Evolutionary conservation across 2,888 invertebrate genomes (phyloP), one percentile per base, ranked within the genome.

Genomic region (Sesia apiformis): DNA sequence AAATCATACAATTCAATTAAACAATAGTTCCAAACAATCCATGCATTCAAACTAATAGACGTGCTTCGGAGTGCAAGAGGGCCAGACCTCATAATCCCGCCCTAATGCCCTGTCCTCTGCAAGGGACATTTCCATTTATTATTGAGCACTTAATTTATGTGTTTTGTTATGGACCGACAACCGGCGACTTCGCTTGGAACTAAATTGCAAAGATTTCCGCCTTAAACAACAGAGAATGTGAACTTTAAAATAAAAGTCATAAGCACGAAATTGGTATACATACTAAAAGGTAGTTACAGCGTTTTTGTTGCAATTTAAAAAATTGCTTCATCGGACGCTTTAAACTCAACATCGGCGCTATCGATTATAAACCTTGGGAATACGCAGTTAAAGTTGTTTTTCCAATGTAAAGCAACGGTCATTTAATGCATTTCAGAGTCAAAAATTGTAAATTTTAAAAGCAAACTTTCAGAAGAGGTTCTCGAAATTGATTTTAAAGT

Each of bases 111-210:
- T 84, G 88, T 86, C 87, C 87, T 85, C 89, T 90, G 90, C 85
- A 81, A 82, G 79, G 88, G 90, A 90, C 90, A 90, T 86, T 88
- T 87, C 89, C 90, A 90, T 90, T 90, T 90, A 90, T 90, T 90
- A 90, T 89, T 89, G 89, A 88, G 89, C 88, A 88, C 90, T 89
- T 90, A 90, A 90, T 90, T 90, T 90, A 90, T 90, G 89, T 89
- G 89, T 89, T 88, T 89, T 88, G 87, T 88, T 86, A 88, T 89
- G 88, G 89, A 85, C 89, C 86, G 77, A 85, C 84, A 81, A 83
- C 84, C 78, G 76, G 76, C 69, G 66, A 69, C 59, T 63, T 49
- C 60, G 65, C 69, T 67, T 68, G 69, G 58, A 62, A 65, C 58
- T 63, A 73, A 76, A 72, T 60, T 69, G 59, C 64, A 61, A 57